Evolutionary conservation across 1,140 invertebrate species (phyloP), one percentile per base, ranked within the genome.

Genomic region (Eubasilissa regina): DNA sequence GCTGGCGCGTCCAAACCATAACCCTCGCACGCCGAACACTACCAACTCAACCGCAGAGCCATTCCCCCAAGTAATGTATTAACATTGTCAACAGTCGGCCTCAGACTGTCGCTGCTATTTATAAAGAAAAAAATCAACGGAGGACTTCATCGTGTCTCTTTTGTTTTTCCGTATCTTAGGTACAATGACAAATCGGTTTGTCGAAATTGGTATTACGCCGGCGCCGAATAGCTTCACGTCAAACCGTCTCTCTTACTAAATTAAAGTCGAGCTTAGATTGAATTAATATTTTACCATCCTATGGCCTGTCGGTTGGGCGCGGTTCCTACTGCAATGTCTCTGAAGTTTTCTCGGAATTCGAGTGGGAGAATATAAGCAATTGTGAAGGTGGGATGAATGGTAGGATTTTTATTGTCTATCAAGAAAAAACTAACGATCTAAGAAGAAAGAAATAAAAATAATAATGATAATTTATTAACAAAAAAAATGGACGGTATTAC

Each of bases 151-250:
- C 64, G 60, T 51, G 10, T 7, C 64, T 75, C 75, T 80, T 35
- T 80, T 75, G 73, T 80, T 77, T 76, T 60, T 55, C 47, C 48
- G 44, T 44, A 19, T 45, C 58, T 53, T 6, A 15, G 78, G 21
- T 68, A 76, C 62, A 77, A 80, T 68, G 74, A 80, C 66, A 60
- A 76, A 80, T 80, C 74, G 79, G 72, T 76, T 75, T 72, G 73
- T 77, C 79, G 79, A 80, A 77, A 72, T 58, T 53, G 74, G 64
- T 72, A 64, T n/a, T n/a, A n/a, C n/a, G n/a, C n/a, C 64, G 51
- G 19, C 74, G 79, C 48, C 53, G 60, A 68, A 79, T 79, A 74
- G 77, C 72, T 79, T 79, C 66, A 77, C 58, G 79, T 76, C 79
- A 80, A 70, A 72, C 56, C 35, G 79, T 75, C 73, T 80, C 74